phyloP scores from a whole-genome alignment of 2,797 vertebrate species.

The Odontamblyopus lacepedii region DNA sequence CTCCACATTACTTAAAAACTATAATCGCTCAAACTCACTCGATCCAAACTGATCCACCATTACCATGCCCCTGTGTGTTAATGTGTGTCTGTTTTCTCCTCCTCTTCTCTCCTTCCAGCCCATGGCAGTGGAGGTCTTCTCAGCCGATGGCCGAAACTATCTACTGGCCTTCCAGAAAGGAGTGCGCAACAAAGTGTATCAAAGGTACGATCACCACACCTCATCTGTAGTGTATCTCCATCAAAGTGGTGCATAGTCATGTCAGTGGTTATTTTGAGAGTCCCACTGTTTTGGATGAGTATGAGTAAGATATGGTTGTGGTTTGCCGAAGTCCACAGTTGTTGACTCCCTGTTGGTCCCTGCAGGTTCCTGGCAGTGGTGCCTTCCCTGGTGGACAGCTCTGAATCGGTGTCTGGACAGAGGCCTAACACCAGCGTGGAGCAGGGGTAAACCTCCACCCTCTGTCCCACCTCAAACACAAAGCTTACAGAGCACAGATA shows the following conservation, averaged over 20 bases:
- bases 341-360: background rate
- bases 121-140: constrained; percentile 98
- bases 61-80: background rate
- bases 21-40: background rate
- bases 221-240: background rate
- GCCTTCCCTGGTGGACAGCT: constrained; percentile 96
- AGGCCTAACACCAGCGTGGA: constrained; percentile 98
- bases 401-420: constrained; percentile 96
- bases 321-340: background rate
- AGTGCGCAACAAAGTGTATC: constrained; percentile 98
- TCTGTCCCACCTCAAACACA: background rate
- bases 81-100: background rate
- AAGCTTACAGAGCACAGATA: background rate
- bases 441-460: constrained; percentile 83
- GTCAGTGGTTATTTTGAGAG: background rate
- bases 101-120: constrained; percentile 76
- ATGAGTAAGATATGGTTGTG: no score
- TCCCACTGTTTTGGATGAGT: no score
- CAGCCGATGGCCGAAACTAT: constrained; percentile 96
- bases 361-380: constrained; percentile 95
- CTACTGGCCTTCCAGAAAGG: constrained; percentile 96
- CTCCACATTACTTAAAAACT: no score
- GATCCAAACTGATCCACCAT: background rate
- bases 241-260: background rate
- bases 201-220: constrained; percentile 80